phyloP scores from a whole-genome alignment of 2,113 vertebrate species.

The Sinocyclocheilus anophthalmus region DNA sequence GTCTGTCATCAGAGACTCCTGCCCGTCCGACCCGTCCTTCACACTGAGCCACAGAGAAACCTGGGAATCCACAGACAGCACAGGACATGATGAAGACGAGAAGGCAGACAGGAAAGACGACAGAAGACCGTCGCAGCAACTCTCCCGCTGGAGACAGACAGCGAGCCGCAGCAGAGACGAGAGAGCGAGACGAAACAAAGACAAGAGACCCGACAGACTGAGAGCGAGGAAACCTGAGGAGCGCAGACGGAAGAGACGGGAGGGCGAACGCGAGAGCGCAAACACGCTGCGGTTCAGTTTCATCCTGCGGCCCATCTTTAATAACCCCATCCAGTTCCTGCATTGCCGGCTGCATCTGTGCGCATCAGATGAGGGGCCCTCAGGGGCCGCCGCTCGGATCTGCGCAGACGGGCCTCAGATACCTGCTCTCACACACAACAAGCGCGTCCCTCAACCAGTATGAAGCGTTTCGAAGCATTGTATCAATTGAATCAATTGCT shows the following conservation, averaged over 20 bases:
- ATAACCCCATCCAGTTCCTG: constrained; percentile 78
- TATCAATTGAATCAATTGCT: no score
- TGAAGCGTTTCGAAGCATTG: no score
- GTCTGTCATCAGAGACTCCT: no score
- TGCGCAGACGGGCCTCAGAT: constrained; percentile 58
- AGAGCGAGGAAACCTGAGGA: no score
- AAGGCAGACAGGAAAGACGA: no score
- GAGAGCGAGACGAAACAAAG: background rate
- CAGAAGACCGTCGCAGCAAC: background rate
- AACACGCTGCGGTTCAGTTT: constrained; percentile 74
- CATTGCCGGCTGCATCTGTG: constrained; percentile 78
- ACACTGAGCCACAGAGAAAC: no score
- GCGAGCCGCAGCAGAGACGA: background rate
- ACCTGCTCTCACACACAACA: constrained; percentile 65
- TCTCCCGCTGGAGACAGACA: background rate
- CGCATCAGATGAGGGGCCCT: background rate
- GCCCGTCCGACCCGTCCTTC: no score
- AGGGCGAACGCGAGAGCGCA: background rate
- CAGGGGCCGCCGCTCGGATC: background rate
- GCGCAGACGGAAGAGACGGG: no score
- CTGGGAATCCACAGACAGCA: no score
- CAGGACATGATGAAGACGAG: no score
- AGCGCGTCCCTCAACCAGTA: constrained; percentile 64
- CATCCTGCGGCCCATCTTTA: constrained; percentile 70
- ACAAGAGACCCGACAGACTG: background rate